Evolutionary conservation across 2,113 vertebrate species (phyloP).

Genomic region (Pygoscelis adeliae): DNA sequence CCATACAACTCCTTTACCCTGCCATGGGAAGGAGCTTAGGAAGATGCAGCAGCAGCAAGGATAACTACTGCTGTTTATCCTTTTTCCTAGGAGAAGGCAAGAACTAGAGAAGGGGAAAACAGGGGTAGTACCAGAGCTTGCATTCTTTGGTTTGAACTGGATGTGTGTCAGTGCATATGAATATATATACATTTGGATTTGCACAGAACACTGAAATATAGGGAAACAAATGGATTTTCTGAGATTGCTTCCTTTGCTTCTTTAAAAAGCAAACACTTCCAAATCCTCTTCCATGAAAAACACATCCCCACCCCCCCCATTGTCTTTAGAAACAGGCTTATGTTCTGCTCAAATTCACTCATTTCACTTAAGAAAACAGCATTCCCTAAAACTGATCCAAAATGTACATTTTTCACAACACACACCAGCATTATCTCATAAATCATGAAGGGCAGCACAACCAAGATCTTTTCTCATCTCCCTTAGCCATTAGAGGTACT

Average conservation of each 20-base stretch:
- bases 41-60: background rate
- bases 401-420: background rate
- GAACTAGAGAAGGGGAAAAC: background rate
- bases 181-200: background rate
- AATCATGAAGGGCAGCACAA: background rate
- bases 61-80: background rate
- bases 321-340: background rate
- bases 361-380: background rate
- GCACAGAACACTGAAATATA: background rate
- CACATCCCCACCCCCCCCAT: rapidly evolving
- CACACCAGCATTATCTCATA: background rate
- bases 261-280: background rate
- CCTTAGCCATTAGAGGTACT: background rate
- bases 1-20: too few relatives aligned
- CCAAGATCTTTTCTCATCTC: background rate
- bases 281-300: background rate
- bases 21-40: background rate
- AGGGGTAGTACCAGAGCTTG: background rate
- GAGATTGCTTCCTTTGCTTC: background rate
- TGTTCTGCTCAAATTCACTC: background rate
- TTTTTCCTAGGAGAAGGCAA: background rate
- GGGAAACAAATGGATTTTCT: background rate
- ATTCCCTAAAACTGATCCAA: background rate
- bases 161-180: background rate
- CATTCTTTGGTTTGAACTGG: background rate